Evolutionary conservation across 2,888 invertebrate genomes (phyloP), one percentile per base, ranked within the genome.

Genomic region (Dasypogon diadema): DNA sequence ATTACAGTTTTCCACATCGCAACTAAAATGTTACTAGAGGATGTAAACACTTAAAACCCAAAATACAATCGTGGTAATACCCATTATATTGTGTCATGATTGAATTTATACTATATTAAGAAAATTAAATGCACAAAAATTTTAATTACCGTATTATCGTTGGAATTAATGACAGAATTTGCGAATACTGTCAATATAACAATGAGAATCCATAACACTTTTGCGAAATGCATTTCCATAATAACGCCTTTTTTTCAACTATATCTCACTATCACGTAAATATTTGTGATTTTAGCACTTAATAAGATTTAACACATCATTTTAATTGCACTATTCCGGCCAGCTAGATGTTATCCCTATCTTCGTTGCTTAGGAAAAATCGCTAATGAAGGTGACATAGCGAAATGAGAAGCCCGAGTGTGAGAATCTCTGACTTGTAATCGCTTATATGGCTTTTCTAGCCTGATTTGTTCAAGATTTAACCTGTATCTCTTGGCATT

Each of bases 321-420:
- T 54, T 70, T 22, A 54, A 16, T n/a, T 34, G 24, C 30, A 70
- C 54, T 34, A 70, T 14, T 54, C 26, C 2, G 46, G 24, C 16
- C 42, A 30, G 16, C 10, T 6, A 21, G n/a, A n/a, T n/a, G n/a
- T n/a, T n/a, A 18, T 2, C 22, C 21, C 34, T 54, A 16, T 37
- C 54, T 54, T 10, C 2, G 22, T 21, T 22, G 18, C n/a, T 51
- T 34, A 46, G 14, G 48, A 24, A 12, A 4, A 14, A 8, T 24
- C 48, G 48, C 65, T 3, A 76, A 79, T 79, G 80, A 80, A 81
- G 84, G 83, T 83, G 83, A 84, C 84, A 83, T 84, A 82, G 81
- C 82, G 84, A 82, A 83, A 83, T 82, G 82, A 80, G 82, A 84
- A 84, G 82, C 83, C 83, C 82, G 83, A 85, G 85, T 85, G 85